phyloP scores from a whole-genome alignment of 2,113 vertebrate genomes.

The Okapia johnstoni region DNA sequence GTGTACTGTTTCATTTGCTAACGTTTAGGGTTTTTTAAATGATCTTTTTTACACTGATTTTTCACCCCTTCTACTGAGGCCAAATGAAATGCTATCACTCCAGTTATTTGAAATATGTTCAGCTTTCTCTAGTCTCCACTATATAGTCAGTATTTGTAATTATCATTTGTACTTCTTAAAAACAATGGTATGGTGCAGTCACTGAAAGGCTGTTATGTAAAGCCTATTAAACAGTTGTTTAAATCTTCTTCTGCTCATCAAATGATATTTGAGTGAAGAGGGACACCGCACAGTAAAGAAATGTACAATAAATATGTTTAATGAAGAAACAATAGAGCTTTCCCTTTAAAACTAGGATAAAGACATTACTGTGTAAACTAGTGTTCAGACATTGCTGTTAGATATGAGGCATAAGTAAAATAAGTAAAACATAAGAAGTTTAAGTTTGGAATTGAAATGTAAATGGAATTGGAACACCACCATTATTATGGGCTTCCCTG shows the following conservation, averaged over 20 bases:
- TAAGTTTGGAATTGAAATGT: not conserved
- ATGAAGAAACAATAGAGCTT: not conserved
- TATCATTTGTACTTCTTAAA: not conserved
- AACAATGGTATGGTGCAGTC: not conserved
- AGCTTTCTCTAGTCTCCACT: not conserved
- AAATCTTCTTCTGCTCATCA: not conserved
- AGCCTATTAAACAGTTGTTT: not conserved
- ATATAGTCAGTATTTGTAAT: not conserved
- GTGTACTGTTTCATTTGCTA: not conserved
- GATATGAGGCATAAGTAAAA: not conserved
- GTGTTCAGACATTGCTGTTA: not conserved
- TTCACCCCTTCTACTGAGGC: not conserved
- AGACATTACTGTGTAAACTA: not conserved
- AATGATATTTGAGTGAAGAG: not conserved
- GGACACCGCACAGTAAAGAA: not conserved
- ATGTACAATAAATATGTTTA: not conserved
- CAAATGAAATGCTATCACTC: not conserved
- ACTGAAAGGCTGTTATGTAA: not conserved
- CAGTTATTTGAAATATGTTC: not conserved
- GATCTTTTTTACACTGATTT: not conserved
- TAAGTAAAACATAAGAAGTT: not conserved
- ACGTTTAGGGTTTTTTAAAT: not conserved
- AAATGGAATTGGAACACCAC: not conserved
- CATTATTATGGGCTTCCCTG: not conserved
- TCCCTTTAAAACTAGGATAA: not conserved